Evolutionary conservation across 2,888 invertebrate genomes (phyloP).

Genomic region (Xestia xanthographa): DNA sequence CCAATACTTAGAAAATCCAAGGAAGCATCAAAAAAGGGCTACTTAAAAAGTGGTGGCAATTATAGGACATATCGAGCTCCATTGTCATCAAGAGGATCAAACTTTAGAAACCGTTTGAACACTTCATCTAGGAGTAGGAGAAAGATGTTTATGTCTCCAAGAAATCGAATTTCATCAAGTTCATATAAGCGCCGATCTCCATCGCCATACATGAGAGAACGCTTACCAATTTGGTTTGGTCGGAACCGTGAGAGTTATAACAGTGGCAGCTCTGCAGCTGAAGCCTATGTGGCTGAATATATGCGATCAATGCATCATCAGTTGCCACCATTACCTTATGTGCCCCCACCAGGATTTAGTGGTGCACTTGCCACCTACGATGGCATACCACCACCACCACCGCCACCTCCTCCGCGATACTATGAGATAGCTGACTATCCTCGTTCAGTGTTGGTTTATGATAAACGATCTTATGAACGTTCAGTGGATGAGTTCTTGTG

Average conservation of each 20-base stretch:
- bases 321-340: constrained; percentile 96
- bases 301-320: constrained; percentile 97
- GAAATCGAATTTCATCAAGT: constrained; percentile 91
- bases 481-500: constrained; percentile 96
- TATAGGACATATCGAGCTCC: constrained; percentile 88
- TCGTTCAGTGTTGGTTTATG: constrained; percentile 91
- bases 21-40: constrained; percentile 93
- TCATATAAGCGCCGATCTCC: constrained; percentile 90
- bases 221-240: constrained; percentile 92
- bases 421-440: constrained; percentile 95
- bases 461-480: constrained; percentile 96
- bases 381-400: constrained; percentile 93
- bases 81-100: constrained; percentile 83
- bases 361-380: constrained; percentile 90
- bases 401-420: constrained; percentile 91
- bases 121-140: constrained; percentile 89
- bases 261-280: constrained; percentile 91
- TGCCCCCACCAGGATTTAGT: constrained; percentile 91
- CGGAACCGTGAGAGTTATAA: constrained; percentile 86
- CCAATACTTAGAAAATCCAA: constrained; percentile 96
- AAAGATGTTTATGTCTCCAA: constrained; percentile 92
- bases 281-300: constrained; percentile 96
- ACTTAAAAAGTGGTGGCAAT: constrained; percentile 89
- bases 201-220: constrained; percentile 91
- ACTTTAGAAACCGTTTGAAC: constrained; percentile 89